Evolutionary conservation across 2,888 invertebrate species (phyloP), one percentile per base, ranked within the genome.

Genomic region (Cabera pusaria): DNA sequence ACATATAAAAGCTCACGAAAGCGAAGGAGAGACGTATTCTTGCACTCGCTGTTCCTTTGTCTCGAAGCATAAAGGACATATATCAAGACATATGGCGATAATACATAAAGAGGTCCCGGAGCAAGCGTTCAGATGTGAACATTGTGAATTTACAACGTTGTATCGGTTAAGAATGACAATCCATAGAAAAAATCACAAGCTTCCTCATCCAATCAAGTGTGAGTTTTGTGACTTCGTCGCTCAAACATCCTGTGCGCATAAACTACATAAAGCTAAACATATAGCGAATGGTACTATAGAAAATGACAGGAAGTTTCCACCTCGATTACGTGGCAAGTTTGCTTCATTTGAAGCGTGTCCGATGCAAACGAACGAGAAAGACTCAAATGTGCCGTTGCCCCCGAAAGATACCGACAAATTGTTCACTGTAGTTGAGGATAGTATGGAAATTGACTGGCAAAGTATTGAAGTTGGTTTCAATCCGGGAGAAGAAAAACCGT

Each of bases 21-120:
- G 14, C 4, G 14, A 14, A 14, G 14, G 14, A 14, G 4, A 14
- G 0, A 44, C 52, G 1, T 71, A 54, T 17, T 64, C 68, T 18
- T 82, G 82, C 16, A 78, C 80, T 18, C 74, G 79, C 18, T 81
- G 82, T 8, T 66, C 75, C 0, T 82, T 78, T 26, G 57, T 62
- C 0, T 78, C 81, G 0, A 71, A 68, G 24, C 74, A 60, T 11
- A 74, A 80, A 40, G 82, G 82, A 0, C 78, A 78, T 35, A 78
- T 82, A 1, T 58, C 64, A 0, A 65, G 80, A 7, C 82, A 82
- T 52, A 41, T 82, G 4, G 72, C 77, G 0, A 72, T 75, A 42
- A 72, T 78, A 26, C 82, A 82, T 27, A 73, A 76, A 6, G 74
- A 73, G 17, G 56, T 76, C 0, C 66, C 71, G 0, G 74, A 72